A percentile compares a stretch with the other conserved stretches of the same genome.
Conservation (phyloP, 1,140 invertebrate species). For the Heterodera schachtii region DNA sequence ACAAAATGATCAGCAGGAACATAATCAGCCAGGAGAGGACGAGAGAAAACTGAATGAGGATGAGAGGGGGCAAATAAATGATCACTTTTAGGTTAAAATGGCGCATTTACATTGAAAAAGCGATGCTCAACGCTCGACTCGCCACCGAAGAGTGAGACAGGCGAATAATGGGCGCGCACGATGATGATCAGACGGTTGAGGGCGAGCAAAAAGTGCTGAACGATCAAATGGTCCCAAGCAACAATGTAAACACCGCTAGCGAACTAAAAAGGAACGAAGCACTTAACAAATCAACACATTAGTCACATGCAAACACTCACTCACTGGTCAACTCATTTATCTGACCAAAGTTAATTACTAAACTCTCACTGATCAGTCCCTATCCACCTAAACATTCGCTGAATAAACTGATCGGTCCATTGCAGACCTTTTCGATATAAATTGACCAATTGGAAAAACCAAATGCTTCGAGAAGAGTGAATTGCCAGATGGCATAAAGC, state of each 20-base stretch:
- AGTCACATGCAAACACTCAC: too few species aligned
- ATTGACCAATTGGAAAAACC: not conserved
- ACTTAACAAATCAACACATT: too few species aligned
- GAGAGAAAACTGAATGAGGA: slow-evolving; percentile 1
- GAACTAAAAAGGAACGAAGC: not conserved
- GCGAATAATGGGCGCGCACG: slow-evolving; percentile 18
- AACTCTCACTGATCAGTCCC: too few species aligned
- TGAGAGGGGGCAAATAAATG: not conserved
- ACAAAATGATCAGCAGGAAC: not conserved
- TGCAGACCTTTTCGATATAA: slow-evolving; percentile 9
- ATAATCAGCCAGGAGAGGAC: slow-evolving; percentile 24
- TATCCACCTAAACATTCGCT: too few species aligned
- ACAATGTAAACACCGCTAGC: slow-evolving; percentile 29
- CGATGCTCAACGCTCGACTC: not conserved
- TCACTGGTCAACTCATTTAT: too few species aligned
- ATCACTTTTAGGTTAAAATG: not conserved
- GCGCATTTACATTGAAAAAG: slow-evolving; percentile 18
- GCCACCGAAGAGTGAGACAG: not conserved
- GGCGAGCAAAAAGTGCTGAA: slow-evolving; percentile 28
- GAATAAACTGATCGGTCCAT: too few species aligned
- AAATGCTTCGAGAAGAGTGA: slow-evolving; percentile 17
- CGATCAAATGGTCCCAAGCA: slow-evolving; percentile 31
- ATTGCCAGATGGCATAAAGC: slow-evolving; percentile 31
- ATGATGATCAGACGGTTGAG: slow-evolving; percentile 26
- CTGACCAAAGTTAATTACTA: too few species aligned